phyloP scores from a whole-genome alignment of 2,797 vertebrate genomes.

The Rachycentron canadum region DNA sequence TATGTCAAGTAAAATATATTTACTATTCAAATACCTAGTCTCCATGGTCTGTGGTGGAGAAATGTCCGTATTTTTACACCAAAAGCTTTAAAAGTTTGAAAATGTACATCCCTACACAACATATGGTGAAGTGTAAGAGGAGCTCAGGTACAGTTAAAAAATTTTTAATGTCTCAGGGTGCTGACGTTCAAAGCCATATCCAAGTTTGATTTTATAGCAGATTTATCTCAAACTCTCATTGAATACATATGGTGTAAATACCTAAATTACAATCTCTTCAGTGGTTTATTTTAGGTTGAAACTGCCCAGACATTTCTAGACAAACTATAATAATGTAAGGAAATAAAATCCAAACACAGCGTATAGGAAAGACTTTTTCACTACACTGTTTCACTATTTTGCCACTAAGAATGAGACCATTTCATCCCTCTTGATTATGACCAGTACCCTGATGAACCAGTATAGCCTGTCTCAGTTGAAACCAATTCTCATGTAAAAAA shows the following conservation, averaged over 20 bases:
- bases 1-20: not conserved
- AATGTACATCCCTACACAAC: not conserved
- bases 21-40: slow-evolving; percentile 1
- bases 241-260: not conserved
- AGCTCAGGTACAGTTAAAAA: not conserved
- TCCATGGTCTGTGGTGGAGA: not conserved
- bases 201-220: not conserved
- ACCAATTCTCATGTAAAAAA: not conserved
- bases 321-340: not conserved
- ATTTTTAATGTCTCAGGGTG: not conserved
- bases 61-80: slow-evolving; percentile 2
- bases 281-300: not conserved
- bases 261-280: not conserved
- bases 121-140: not conserved
- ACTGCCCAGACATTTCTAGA: not conserved
- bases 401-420: not conserved
- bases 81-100: not conserved
- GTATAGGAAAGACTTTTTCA: not conserved
- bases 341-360: not conserved
- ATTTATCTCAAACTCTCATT: not conserved
- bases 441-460: not conserved
- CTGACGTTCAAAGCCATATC: not conserved
- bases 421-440: slow-evolving; percentile 1
- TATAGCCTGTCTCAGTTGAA: not conserved
- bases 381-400: not conserved